phyloP scores from a whole-genome alignment of 2,113 vertebrate genomes.

The Coreoperca whiteheadi region DNA sequence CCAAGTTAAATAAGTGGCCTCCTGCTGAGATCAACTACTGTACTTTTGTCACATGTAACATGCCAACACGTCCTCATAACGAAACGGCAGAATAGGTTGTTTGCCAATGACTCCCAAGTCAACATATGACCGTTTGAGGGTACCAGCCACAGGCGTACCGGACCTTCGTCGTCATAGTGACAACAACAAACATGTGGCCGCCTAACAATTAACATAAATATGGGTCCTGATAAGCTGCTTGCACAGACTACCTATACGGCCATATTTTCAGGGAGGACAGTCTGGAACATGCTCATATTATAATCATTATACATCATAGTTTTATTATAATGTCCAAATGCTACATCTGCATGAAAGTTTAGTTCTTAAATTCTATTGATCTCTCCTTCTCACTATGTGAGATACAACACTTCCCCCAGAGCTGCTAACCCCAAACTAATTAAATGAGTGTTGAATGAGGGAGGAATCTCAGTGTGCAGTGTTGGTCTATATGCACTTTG shows the following conservation, averaged over 20 bases:
- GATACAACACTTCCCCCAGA: neutral
- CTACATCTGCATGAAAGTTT: neutral
- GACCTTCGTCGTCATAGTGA: no score
- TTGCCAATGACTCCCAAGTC: no score
- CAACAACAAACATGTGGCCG: no score
- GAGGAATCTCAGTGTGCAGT: neutral
- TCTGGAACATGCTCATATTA: no score
- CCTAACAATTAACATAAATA: no score
- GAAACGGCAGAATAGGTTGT: no score
- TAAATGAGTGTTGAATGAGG: conserved; percentile 4
- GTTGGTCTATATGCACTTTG: neutral
- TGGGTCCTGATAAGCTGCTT: no score
- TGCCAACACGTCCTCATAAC: neutral
- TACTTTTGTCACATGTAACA: conserved; percentile 34
- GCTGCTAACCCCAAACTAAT: neutral
- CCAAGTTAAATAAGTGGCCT: conserved; percentile 1
- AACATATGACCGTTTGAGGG: no score
- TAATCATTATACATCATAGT: neutral
- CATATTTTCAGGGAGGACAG: no score
- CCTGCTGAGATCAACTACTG: conserved; percentile 15
- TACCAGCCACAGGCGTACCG: no score
- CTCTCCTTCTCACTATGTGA: no score
- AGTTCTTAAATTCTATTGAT: neutral
- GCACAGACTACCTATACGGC: no score
- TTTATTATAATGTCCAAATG: neutral